A percentile compares a stretch with the other conserved stretches of the same genome.
phyloP scores from a whole-genome alignment of 2,113 vertebrate genomes.

The Myrmecobius fasciatus region DNA sequence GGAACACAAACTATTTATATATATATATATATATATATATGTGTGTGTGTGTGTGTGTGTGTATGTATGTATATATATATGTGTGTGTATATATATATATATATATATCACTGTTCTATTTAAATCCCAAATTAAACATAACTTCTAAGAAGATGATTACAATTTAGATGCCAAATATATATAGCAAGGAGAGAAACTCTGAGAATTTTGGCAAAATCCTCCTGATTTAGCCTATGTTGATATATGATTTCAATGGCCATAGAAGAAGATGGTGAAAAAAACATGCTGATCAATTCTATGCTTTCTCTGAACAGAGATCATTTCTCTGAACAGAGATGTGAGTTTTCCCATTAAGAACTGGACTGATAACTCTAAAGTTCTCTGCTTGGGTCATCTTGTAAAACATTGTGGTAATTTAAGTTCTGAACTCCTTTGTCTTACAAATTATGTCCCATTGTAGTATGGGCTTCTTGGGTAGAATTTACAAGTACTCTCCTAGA shows the following conservation, averaged over 20 bases:
- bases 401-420: background rate
- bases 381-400: background rate
- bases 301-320: background rate
- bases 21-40: background rate
- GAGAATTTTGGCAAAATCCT: background rate
- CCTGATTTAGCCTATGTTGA: background rate
- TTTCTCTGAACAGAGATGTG: background rate
- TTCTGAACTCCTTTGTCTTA: background rate
- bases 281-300: background rate
- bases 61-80: no score
- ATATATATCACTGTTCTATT: background rate
- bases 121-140: background rate
- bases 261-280: background rate
- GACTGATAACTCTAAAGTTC: background rate
- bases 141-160: background rate
- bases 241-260: background rate
- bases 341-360: background rate
- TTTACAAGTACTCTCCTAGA: background rate
- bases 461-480: background rate
- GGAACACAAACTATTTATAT: background rate
- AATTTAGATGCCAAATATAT: background rate
- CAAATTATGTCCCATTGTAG: background rate
- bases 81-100: no score
- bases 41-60: no score
- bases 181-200: background rate